Percentiles rank a stretch among this genome's conserved stretches.
Evolutionary conservation across 2,797 vertebrate genomes (phyloP).

Genomic region (Merluccius polli): DNA sequence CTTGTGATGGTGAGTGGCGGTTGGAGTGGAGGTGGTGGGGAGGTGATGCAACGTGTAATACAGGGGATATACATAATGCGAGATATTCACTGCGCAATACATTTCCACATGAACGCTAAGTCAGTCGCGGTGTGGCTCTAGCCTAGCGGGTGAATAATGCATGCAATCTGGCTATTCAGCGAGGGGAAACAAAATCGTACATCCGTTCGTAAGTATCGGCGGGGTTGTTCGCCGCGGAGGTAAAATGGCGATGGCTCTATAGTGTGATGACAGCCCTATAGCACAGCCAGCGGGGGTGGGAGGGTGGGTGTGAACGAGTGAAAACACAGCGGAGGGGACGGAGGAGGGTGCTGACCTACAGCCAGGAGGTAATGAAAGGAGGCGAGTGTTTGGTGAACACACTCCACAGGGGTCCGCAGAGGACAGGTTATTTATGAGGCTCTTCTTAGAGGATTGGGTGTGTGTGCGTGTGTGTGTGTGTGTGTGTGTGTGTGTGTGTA

Average conservation of each 20-base stretch:
- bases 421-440: neutral
- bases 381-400: conserved; percentile 2
- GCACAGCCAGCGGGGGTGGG: conserved; percentile 6
- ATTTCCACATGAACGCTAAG: conserved; percentile 19
- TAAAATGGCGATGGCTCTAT: neutral
- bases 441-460: neutral
- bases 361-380: conserved; percentile 1
- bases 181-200: conserved; percentile 22
- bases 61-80: neutral
- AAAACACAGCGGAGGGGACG: neutral
- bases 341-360: conserved; percentile 7
- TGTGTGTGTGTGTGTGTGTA: neutral
- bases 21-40: neutral
- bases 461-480: neutral
- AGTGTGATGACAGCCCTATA: neutral
- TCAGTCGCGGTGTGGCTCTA: conserved; percentile 49
- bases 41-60: neutral
- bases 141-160: conserved; percentile 64
- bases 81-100: neutral
- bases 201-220: conserved; percentile 35
- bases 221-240: neutral
- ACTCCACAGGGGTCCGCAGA: neutral
- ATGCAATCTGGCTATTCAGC: conserved; percentile 55
- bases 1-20: neutral
- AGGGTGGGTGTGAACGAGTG: neutral